Percentiles rank a stretch among this genome's conserved stretches.
phyloP scores from a whole-genome alignment of 2,888 invertebrate genomes.

The Lycia hirtaria region DNA sequence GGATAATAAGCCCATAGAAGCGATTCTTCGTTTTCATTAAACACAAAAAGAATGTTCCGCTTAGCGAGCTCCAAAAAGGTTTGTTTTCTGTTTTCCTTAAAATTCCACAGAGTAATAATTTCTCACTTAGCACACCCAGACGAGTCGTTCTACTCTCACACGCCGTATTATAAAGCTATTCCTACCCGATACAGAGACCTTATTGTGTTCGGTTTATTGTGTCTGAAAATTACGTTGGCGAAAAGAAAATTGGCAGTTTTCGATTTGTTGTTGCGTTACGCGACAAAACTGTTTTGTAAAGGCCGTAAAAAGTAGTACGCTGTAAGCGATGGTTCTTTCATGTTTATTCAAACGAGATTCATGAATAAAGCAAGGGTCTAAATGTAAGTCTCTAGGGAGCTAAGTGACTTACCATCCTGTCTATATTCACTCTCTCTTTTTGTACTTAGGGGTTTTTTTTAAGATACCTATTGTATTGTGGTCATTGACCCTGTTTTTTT shows the following conservation, averaged over 20 bases:
- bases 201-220: conserved; percentile 51
- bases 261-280: conserved; percentile 37
- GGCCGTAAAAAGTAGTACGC: conserved; percentile 20
- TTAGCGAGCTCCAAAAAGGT: conserved; percentile 50
- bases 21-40: conserved; percentile 22
- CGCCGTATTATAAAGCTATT: conserved; percentile 61
- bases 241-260: conserved; percentile 43
- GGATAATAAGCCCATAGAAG: neutral
- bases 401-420: conserved; percentile 42
- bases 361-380: conserved; percentile 78
- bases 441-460: no score
- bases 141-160: conserved; percentile 67
- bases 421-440: no score
- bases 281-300: conserved; percentile 26
- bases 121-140: conserved; percentile 68
- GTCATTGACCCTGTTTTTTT: no score
- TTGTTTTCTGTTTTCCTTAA: conserved; percentile 64
- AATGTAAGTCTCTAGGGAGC: conserved; percentile 68
- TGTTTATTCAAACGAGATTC: conserved; percentile 78
- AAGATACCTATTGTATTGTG: no score
- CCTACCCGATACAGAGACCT: conserved; percentile 56
- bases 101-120: conserved; percentile 68
- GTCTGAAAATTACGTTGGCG: conserved; percentile 55
- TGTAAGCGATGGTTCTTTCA: conserved; percentile 61
- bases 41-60: conserved; percentile 31